A percentile compares a stretch with the other conserved stretches of the same genome.
Evolutionary conservation across 2,113 vertebrate species (phyloP).

Genomic region (Columba livia): DNA sequence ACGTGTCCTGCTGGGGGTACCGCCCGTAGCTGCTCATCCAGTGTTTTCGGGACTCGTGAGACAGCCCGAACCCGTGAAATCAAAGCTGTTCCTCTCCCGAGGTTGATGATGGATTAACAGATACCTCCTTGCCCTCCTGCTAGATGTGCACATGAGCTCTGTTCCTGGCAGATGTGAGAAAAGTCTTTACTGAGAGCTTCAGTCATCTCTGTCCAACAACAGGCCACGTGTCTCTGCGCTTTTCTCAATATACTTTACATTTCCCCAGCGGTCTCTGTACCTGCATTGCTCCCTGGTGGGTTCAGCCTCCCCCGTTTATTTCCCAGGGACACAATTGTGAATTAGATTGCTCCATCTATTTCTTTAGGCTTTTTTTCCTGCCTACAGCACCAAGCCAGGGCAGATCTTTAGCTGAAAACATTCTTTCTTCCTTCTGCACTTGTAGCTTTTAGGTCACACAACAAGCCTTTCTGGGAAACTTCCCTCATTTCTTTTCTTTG

Average conservation of each 20-base stretch:
- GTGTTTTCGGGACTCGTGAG: not conserved
- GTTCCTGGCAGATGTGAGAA: not conserved
- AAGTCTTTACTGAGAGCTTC: not conserved
- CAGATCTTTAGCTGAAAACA: not conserved
- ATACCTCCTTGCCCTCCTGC: not conserved
- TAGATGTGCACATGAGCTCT: not conserved
- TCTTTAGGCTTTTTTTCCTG: not conserved
- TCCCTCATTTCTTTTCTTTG: not conserved
- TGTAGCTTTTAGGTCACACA: not conserved
- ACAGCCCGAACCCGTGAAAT: not conserved
- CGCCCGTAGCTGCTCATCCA: not conserved
- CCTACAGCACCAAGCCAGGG: not conserved
- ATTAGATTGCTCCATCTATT: not conserved
- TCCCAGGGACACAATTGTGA: not conserved
- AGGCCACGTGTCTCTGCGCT: accelerated
- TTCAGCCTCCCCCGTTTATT: not conserved
- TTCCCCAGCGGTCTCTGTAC: not conserved
- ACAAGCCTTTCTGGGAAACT: not conserved
- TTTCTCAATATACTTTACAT: not conserved
- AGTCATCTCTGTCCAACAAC: not conserved
- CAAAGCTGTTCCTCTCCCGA: not conserved
- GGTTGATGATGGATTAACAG: not conserved
- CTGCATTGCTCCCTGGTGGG: not conserved
- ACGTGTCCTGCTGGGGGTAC: not conserved
- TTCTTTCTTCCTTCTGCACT: not conserved